Conservation (phyloP, 2,113 vertebrate species). For the Nesospiza acunhae region DNA sequence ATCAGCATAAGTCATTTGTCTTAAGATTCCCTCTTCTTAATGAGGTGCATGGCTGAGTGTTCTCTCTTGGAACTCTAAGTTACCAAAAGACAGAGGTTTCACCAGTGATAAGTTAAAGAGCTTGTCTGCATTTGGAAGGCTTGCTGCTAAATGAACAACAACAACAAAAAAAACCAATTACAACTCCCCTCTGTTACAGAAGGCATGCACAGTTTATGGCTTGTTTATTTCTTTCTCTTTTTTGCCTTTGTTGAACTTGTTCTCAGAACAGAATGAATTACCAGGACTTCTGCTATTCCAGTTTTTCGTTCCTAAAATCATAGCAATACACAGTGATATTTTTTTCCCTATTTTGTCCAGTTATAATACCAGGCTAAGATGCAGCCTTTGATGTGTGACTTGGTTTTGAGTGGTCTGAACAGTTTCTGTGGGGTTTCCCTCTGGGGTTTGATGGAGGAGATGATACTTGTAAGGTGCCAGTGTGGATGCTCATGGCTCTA, state of each 20-base stretch:
- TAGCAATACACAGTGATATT: rapidly evolving
- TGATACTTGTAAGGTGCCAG: background rate
- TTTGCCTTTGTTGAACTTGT: background rate
- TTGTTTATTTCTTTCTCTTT: background rate
- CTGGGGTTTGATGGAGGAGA: background rate
- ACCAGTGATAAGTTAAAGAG: background rate
- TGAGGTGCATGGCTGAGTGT: background rate
- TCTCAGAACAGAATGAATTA: background rate
- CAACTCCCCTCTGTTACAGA: background rate
- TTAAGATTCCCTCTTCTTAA: background rate
- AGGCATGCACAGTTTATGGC: background rate
- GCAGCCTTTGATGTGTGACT: background rate
- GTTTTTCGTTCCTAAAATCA: background rate
- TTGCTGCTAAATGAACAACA: background rate
- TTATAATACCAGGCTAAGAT: background rate
- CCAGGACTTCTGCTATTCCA: background rate
- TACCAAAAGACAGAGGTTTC: background rate
- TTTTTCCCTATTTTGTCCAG: background rate
- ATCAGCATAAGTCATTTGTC: background rate
- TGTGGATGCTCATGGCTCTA: background rate
- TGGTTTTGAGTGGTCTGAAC: background rate
- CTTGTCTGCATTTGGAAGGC: background rate
- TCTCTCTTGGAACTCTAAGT: background rate
- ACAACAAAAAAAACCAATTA: background rate
- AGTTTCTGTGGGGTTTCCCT: background rate